phyloP scores from a whole-genome alignment of 2,797 vertebrate species.

The Acrossocheilus wenchowensis region DNA sequence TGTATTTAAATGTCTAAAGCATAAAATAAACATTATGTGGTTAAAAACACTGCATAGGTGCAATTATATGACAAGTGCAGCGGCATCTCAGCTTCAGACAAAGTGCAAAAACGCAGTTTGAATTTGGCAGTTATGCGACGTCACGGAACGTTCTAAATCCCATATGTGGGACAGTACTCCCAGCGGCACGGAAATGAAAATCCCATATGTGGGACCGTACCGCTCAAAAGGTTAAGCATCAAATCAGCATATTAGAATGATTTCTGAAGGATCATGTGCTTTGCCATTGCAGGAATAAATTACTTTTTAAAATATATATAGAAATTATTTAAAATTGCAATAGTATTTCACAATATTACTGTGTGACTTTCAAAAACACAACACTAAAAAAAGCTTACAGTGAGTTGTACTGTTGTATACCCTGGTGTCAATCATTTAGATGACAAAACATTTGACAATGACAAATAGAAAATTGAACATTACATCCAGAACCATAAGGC shows the following conservation, averaged over 20 bases:
- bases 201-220: too few relatives aligned
- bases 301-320: neutral
- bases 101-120: too few relatives aligned
- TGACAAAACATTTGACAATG: neutral
- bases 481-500: neutral
- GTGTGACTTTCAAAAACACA: neutral
- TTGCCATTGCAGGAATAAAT: neutral
- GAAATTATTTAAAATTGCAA: neutral
- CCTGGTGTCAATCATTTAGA: neutral
- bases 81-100: too few relatives aligned
- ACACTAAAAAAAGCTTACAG: neutral
- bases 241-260: neutral
- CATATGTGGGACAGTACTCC: too few relatives aligned
- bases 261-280: neutral
- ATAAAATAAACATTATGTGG: too few relatives aligned
- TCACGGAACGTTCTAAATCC: too few relatives aligned
- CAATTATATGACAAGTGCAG: too few relatives aligned
- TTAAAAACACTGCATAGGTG: too few relatives aligned
- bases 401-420: neutral
- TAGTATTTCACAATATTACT: neutral
- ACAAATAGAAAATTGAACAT: neutral
- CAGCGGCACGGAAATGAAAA: too few relatives aligned
- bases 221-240: too few relatives aligned
- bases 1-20: too few relatives aligned
- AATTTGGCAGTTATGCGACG: too few relatives aligned